Conservation (phyloP, 2,113 vertebrate species). For the Alces alces region DNA sequence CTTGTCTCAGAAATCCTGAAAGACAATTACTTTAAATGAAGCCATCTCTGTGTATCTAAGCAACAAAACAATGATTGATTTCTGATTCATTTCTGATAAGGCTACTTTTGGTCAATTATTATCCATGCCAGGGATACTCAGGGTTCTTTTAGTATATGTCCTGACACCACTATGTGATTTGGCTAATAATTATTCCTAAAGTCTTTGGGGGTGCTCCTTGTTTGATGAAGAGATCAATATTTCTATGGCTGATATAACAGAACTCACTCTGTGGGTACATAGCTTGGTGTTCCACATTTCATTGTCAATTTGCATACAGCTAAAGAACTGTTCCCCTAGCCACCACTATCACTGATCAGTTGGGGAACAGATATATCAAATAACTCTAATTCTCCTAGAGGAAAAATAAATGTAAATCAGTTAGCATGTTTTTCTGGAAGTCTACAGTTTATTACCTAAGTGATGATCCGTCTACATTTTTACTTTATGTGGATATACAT, state of each 20-base stretch:
- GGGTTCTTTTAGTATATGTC: neutral
- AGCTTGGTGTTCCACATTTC: conserved; percentile 30
- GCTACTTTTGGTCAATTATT: conserved; percentile 53
- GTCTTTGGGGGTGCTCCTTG: neutral
- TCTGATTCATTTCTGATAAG: conserved; percentile 8
- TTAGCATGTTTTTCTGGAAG: conserved; percentile 76
- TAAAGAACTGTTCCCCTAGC: conserved; percentile 54
- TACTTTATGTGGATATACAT: conserved; percentile 72
- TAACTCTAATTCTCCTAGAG: conserved; percentile 72
- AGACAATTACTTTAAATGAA: neutral
- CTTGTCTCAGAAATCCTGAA: neutral
- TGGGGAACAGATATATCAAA: conserved; percentile 70
- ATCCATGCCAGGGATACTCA: neutral
- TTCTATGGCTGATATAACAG: conserved; percentile 30
- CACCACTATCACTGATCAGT: conserved; percentile 71
- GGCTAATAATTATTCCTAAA: neutral
- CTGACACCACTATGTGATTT: neutral
- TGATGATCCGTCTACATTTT: conserved; percentile 80
- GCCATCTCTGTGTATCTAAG: neutral
- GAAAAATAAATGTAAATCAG: conserved; percentile 80
- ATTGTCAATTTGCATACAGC: conserved; percentile 60
- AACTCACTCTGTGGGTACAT: neutral
- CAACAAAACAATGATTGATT: conserved; percentile 26
- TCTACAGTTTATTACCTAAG: conserved; percentile 77
- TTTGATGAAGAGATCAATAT: neutral